These are phyloP conservation scores for Allacma fusca DNA, from an alignment of 2,888 invertebrate genomes.

Conservation along the genomic window DNA sequence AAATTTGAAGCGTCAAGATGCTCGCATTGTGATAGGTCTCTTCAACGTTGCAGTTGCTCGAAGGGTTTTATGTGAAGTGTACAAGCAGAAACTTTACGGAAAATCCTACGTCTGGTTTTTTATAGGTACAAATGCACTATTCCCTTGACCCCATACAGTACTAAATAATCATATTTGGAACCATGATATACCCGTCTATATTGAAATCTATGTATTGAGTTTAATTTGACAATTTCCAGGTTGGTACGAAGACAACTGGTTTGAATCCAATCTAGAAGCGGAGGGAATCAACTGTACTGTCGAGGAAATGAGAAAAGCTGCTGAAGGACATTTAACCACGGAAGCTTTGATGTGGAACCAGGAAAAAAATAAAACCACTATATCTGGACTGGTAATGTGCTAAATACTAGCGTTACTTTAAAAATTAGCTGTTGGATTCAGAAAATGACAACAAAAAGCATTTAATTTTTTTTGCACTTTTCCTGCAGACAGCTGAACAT, in stretches of 20 bases:
- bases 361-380: slow-evolving; percentile 91
- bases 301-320: slow-evolving; percentile 91
- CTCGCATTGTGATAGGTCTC: slow-evolving; percentile 95
- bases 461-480: background rate
- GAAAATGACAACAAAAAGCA: too few species aligned
- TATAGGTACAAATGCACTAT: slow-evolving; percentile 75
- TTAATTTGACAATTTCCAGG: slow-evolving; percentile 68
- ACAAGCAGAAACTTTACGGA: slow-evolving; percentile 91
- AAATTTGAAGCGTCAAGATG: slow-evolving; percentile 90
- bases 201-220: too few species aligned
- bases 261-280: slow-evolving; percentile 82
- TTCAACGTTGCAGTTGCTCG: slow-evolving; percentile 98
- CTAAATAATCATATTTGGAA: too few species aligned
- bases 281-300: slow-evolving; percentile 91
- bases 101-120: slow-evolving; percentile 99
- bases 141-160: too few species aligned
- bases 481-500: slow-evolving; percentile 78
- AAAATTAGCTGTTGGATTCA: slow-evolving; percentile 1
- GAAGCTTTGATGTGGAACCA: slow-evolving; percentile 99
- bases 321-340: slow-evolving; percentile 97
- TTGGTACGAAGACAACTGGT: slow-evolving; percentile 99
- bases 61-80: slow-evolving; percentile 94
- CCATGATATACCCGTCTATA: too few species aligned
- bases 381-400: slow-evolving; percentile 82
- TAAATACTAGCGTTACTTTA: background rate